Percentiles rank a stretch among this genome's conserved stretches.
Conservation (phyloP, 2,113 vertebrate species). For the Neomonachus schauinslandi region DNA sequence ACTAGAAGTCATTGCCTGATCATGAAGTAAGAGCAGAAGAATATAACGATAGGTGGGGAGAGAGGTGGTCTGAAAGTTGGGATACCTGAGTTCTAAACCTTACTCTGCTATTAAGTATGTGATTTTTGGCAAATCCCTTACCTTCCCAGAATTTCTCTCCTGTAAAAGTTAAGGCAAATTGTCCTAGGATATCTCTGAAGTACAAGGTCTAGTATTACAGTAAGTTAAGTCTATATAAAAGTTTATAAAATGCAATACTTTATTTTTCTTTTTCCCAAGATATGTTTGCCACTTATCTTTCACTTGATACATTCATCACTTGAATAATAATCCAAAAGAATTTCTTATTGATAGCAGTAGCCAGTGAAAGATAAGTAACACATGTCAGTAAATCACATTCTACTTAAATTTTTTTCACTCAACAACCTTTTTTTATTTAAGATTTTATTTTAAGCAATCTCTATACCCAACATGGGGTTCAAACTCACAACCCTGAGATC, state of each 20-base stretch:
- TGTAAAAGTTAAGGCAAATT: not conserved
- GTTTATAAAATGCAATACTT: not conserved
- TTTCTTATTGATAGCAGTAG: not conserved
- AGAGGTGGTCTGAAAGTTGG: not conserved
- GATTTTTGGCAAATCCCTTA: not conserved
- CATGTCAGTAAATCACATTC: not conserved
- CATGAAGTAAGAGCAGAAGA: not conserved
- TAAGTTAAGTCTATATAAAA: not conserved
- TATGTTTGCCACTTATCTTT: not conserved
- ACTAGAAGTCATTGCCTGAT: not conserved
- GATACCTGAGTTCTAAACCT: not conserved
- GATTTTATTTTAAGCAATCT: not conserved
- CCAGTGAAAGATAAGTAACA: not conserved
- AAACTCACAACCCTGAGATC: not conserved
- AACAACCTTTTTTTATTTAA: not conserved
- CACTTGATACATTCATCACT: not conserved
- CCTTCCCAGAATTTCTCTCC: not conserved
- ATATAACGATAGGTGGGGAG: not conserved
- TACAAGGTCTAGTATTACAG: not conserved
- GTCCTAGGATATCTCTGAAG: not conserved
- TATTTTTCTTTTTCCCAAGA: not conserved
- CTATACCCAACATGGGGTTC: not conserved
- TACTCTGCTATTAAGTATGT: not conserved
- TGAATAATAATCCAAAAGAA: conserved; percentile 15
- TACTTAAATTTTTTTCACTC: not conserved